phyloP scores from a whole-genome alignment of 2,888 invertebrate species.

The Chloroclystis v-ata region DNA sequence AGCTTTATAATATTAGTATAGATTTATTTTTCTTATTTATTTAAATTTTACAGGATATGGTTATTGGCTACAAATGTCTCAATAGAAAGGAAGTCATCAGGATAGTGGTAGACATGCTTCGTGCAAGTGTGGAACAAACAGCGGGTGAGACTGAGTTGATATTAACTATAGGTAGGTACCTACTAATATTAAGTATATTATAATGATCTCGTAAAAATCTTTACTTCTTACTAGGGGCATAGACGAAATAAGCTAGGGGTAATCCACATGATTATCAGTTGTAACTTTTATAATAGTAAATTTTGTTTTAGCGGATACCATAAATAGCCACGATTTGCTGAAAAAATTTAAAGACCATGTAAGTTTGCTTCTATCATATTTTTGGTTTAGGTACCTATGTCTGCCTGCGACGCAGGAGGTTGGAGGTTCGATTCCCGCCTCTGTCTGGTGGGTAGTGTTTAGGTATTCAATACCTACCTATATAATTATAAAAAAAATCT shows the following conservation, averaged over 20 bases:
- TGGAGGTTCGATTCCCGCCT: too few relatives aligned
- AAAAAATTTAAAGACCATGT: slow-evolving; percentile 47
- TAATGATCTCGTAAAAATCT: too few relatives aligned
- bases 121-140: slow-evolving; percentile 45
- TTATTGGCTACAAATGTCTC: slow-evolving; percentile 63
- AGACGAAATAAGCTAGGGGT: too few relatives aligned
- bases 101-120: slow-evolving; percentile 50
- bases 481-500: slow-evolving; percentile 1
- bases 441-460: too few relatives aligned
- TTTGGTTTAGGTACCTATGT: too few relatives aligned
- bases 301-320: slow-evolving; percentile 36
- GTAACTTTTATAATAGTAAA: too few relatives aligned
- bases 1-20: too few relatives aligned
- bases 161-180: background rate
- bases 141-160: background rate
- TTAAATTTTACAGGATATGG: slow-evolving; percentile 47
- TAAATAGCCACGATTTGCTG: slow-evolving; percentile 51
- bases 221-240: too few relatives aligned
- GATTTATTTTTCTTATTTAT: background rate
- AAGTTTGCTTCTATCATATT: too few relatives aligned
- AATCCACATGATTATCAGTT: too few relatives aligned
- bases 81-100: slow-evolving; percentile 46
- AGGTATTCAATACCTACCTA: background rate
- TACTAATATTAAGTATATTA: too few relatives aligned
- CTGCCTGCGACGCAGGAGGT: too few relatives aligned